phyloP scores from a whole-genome alignment of 2,113 vertebrate genomes.

The Aspidoscelis tigris region DNA sequence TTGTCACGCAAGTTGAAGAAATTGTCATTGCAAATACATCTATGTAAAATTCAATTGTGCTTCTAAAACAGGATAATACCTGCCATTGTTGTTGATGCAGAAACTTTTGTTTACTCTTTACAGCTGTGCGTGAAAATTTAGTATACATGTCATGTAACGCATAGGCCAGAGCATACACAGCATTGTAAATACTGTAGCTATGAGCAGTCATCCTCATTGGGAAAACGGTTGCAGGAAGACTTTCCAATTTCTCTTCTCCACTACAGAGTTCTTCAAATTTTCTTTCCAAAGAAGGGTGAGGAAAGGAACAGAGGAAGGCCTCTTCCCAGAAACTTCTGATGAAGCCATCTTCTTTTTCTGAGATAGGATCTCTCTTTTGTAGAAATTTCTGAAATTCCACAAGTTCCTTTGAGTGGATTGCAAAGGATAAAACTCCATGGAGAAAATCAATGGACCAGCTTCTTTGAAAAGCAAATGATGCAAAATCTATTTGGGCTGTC shows the following conservation, averaged over 20 bases:
- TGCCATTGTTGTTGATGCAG: no score
- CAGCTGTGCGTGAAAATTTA: no score
- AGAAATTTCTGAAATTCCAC: neutral
- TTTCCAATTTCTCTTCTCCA: neutral
- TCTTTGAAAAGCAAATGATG: neutral
- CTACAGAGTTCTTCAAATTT: neutral
- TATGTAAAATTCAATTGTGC: no score
- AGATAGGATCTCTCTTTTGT: neutral
- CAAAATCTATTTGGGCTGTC: constrained; percentile 15
- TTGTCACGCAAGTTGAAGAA: no score
- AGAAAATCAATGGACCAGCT: neutral
- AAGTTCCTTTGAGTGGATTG: neutral
- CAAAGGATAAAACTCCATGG: constrained; percentile 11
- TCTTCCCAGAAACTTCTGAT: constrained; percentile 2
- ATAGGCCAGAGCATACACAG: no score
- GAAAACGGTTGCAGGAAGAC: neutral
- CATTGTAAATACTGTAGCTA: no score
- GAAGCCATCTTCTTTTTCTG: neutral
- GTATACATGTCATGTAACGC: no score
- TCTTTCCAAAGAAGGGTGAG: rapidly evolving
- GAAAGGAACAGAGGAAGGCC: neutral
- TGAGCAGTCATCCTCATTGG: no score
- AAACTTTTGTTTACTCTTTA: no score
- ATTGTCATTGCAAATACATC: no score
- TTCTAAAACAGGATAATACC: no score